Evolutionary conservation across 2,113 vertebrate genomes (phyloP).

Genomic region (Triplophysa siluroides): DNA sequence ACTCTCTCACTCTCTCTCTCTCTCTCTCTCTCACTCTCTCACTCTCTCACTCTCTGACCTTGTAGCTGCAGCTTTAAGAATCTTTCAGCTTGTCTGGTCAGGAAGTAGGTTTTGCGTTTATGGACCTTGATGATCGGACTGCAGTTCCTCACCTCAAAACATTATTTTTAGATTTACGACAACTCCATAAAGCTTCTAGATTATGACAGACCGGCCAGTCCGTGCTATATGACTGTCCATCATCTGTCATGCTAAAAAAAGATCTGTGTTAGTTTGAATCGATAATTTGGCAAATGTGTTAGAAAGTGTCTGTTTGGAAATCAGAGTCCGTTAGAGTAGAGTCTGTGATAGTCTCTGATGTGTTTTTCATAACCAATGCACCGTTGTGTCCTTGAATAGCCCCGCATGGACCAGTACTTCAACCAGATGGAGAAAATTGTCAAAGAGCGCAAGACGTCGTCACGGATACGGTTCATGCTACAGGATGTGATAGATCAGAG

Average conservation of each 20-base stretch:
- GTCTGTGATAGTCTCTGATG: not conserved
- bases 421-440: conserved; percentile 99
- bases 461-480: conserved; percentile 96
- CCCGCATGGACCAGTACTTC: conserved; percentile 99
- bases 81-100: not conserved
- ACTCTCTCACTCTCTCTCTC: not conserved
- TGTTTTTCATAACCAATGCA: conserved; percentile 36
- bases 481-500: conserved; percentile 95
- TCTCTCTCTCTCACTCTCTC: too few relatives aligned
- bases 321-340: too few relatives aligned
- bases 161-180: not conserved
- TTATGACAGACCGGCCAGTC: not conserved
- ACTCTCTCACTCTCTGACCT: conserved; percentile 9
- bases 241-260: not conserved
- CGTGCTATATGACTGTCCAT: not conserved
- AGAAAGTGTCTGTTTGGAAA: not conserved
- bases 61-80: not conserved
- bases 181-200: not conserved
- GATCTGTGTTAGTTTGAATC: not conserved
- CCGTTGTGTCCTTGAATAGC: conserved; percentile 70
- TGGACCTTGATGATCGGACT: not conserved
- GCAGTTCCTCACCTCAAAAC: not conserved
- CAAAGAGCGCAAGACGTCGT: conserved; percentile 96
- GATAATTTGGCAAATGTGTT: not conserved
- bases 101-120: not conserved